Conservation (phyloP, 2,888 invertebrate genomes). For the Drosophila hamatofila region DNA sequence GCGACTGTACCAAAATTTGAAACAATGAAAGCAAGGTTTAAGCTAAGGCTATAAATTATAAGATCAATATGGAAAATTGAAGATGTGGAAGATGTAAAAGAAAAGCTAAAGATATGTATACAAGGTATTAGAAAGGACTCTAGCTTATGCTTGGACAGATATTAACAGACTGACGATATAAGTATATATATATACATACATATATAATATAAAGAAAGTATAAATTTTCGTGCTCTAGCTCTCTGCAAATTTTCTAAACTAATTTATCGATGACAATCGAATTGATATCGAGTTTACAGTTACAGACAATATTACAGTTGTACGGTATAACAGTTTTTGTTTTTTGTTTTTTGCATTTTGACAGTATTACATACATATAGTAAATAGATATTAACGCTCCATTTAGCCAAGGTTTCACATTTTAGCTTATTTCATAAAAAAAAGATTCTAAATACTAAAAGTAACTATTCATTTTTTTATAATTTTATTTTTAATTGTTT, state of each 20-base stretch:
- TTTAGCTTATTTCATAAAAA: slow-evolving; percentile 51
- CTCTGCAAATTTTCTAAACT: slow-evolving; percentile 16
- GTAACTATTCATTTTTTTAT: slow-evolving; percentile 5
- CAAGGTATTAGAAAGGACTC: not conserved
- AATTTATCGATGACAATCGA: slow-evolving; percentile 28
- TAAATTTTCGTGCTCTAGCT: not conserved
- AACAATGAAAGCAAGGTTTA: not conserved
- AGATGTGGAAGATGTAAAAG: too few species aligned
- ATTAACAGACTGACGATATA: not conserved
- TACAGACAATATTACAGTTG: slow-evolving; percentile 30
- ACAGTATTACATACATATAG: slow-evolving; percentile 34
- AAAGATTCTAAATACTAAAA: slow-evolving; percentile 42
- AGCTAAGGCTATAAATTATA: not conserved
- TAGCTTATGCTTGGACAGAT: not conserved
- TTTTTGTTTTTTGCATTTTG: slow-evolving; percentile 2
- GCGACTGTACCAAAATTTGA: slow-evolving; percentile 1
- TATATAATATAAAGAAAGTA: not conserved
- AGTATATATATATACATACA: not conserved
- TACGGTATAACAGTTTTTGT: slow-evolving; percentile 33
- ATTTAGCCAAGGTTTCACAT: slow-evolving; percentile 41
- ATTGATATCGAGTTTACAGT: slow-evolving; percentile 28
- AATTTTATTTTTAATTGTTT: slow-evolving; percentile 4
- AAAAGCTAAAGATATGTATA: slow-evolving; percentile 1
- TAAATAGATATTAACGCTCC: slow-evolving; percentile 33
- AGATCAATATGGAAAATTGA: not conserved